Base-by-base conservation (phyloP, 1,140 invertebrate species). In the Saccostrea echinata region DNA sequence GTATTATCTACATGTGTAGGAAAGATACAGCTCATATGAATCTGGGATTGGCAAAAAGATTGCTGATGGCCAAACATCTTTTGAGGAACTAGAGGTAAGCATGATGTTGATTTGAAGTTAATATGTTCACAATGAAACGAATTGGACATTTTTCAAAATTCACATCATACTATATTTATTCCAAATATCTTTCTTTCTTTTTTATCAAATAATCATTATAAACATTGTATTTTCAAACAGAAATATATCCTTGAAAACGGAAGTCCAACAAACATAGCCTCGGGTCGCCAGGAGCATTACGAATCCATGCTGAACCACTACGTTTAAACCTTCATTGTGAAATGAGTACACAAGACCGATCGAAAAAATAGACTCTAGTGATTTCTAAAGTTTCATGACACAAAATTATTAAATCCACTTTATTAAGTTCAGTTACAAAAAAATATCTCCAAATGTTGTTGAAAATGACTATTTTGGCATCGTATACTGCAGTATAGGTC, bases 11-110 rank as follows among this genome's bases (percentile, higher is more conserved):
- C 12, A 3, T 83, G 64, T 93, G 12, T 91, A 96, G 95, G 94
- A 94, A 88, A 94, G 96, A 13, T 96, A 96, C 93, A 93, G 94
- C 18, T 95, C 95, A 35, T 97, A 95, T 93, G 94, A 95, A 80
- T 95, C 94, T 86, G 96, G 96, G 4, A 95, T 96, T 90, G 96
- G 96, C 16, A 94, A 95, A 12, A 95, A 96, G 85, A 95, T 97
- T 30, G 94, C 95, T 16, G 95, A 94, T 85, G 95, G 95, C 55
- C 95, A 96, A 83, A 95, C 96, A 4, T 95, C 95, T 52, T 93
- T 97, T 88, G 96, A 96, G 88, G 96, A 97, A 90, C 91, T 94
- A n/a, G 94, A 94, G 93, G 94, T 94, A 91, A 81, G 64, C 86
- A 27, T 43, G 1, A 43, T 3, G 43, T 43, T 43, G 1, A 8